Conservation (phyloP, 2,797 vertebrate genomes). For the Oreonectes daqikongensis region DNA sequence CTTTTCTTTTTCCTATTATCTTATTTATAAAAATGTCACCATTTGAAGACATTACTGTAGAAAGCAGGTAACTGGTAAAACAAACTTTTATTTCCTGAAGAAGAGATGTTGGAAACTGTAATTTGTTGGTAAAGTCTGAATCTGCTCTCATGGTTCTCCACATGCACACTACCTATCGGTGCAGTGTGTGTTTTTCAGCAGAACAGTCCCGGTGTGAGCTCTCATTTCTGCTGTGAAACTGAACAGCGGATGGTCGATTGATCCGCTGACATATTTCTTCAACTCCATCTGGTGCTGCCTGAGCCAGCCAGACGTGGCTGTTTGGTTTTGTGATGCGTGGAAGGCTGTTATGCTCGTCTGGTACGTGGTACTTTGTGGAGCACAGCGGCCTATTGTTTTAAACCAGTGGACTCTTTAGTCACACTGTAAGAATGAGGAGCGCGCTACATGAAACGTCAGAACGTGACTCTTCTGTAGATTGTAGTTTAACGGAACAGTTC, state of each 20-base stretch:
- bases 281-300: conserved; percentile 38
- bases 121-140: not conserved
- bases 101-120: not conserved
- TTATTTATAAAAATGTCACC: not conserved
- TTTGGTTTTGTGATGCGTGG: not conserved
- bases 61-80: not conserved
- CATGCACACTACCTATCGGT: not conserved
- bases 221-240: conserved; percentile 7
- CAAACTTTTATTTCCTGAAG: not conserved
- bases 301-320: conserved; percentile 8
- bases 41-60: not conserved
- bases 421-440: not conserved
- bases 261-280: conserved; percentile 37
- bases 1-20: not conserved
- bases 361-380: not conserved
- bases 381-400: conserved; percentile 28
- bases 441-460: not conserved
- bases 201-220: not conserved
- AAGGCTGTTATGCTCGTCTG: conserved; percentile 1
- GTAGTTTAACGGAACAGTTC: too few species aligned
- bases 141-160: not conserved
- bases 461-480: not conserved
- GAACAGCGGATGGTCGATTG: conserved; percentile 23
- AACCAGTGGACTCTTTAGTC: conserved; percentile 20
- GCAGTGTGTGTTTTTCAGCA: conserved; percentile 15